Evolutionary conservation across 2,113 vertebrate species (phyloP), one percentile per base, ranked within the genome.

Genomic region (Thalassarche chlororhynchos): DNA sequence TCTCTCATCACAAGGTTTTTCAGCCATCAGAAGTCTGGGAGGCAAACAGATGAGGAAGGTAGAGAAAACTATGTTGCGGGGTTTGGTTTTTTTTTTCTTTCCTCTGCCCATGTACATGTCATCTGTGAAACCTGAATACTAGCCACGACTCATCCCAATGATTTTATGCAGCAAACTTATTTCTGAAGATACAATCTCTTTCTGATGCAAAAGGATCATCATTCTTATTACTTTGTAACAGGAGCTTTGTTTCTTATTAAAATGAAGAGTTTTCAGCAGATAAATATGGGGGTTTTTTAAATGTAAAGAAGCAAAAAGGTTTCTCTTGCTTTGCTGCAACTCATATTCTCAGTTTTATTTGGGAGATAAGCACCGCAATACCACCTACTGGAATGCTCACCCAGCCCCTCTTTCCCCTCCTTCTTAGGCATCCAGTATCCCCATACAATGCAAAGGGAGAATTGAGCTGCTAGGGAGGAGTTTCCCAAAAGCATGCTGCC

Each of bases 251-350:
- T 95, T 91, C 61, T 75, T 51, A 84, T 19, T 40, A 71, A 75
- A 84, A 75, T 49, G 34, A 57, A 60, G 10, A 84, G 8, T 78
- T 79, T 82, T 87, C 54, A 71, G 15, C 8, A 87, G 58, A 49
- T 26, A 61, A 84, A 54, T 18, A 6, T 26, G 11, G 6, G 5
- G 1, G 0, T 2, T 9, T n/a, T 58, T 32, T n/a, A 60, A 86
- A 89, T 8, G 8, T 55, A 68, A 70, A 74, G 46, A 55, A 86
- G 17, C 12, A 81, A 62, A 75, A 93, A 46, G 2, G 0, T 81
- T 90, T 79, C 10, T 61, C 28, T 92, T 79, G 21, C 42, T 96
- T 72, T 29, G 3, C 16, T 85, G 42, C 23, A 5, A 76, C 25
- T 60, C 25, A 17, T 10, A 5, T 65, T 87, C 12, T 66, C 34